Conservation (phyloP, 2,113 vertebrate species). For the Rhombomys opimus region DNA sequence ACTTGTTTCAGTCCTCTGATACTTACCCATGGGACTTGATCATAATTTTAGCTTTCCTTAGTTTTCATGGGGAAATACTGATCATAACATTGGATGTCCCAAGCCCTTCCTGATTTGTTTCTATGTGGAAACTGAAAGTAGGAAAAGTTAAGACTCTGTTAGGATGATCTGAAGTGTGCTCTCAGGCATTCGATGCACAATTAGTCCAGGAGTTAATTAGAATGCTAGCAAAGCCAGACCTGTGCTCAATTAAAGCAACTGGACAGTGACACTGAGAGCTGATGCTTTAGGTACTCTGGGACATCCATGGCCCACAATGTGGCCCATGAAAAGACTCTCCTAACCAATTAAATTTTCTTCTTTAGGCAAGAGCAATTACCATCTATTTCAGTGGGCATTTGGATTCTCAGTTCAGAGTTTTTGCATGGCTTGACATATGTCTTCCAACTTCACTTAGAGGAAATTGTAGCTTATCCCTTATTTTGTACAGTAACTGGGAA, state of each 20-base stretch:
- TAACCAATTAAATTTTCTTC: slow-evolving; percentile 19
- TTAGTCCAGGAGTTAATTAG: slow-evolving; percentile 38
- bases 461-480: background rate
- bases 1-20: background rate
- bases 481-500: background rate
- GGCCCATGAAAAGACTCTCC: slow-evolving; percentile 8
- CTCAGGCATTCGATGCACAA: slow-evolving; percentile 44
- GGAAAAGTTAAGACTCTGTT: background rate
- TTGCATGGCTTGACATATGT: background rate
- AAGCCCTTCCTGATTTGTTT: background rate
- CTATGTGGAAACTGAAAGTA: background rate
- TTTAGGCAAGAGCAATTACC: slow-evolving; percentile 2
- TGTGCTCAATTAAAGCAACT: slow-evolving; percentile 25
- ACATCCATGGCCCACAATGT: background rate
- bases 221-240: slow-evolving; percentile 40
- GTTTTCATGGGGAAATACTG: background rate
- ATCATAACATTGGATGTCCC: background rate
- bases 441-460: background rate
- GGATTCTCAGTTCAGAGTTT: slow-evolving; percentile 1
- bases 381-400: background rate
- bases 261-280: background rate
- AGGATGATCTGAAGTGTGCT: background rate
- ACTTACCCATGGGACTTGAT: background rate
- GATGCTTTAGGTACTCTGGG: background rate
- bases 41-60: background rate